Evolutionary conservation across 2,797 vertebrate species (phyloP), one percentile per base, ranked within the genome.

Genomic region (Gila robusta): DNA sequence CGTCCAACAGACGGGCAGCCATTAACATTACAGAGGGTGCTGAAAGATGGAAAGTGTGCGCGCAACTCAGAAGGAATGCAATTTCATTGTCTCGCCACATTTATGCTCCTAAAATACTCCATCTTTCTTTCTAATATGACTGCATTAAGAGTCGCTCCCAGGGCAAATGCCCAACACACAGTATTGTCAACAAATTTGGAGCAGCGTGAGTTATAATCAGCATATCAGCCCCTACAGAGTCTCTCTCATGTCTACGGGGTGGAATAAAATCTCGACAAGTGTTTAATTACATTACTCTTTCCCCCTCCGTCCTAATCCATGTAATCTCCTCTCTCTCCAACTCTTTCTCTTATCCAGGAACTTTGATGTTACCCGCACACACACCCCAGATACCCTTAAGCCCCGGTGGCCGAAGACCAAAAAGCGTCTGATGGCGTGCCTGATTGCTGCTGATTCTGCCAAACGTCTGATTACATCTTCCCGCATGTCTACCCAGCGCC

Each of bases 1-100:
- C 23, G 87, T 92, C 87, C 85, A 85, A 52, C 84, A 88, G 64
- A 87, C 64, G 52, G 92, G 93, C 89, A 86, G 90, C 93, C 67
- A 59, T 74, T 52, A 70, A 19, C 64, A 28, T 56, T 67, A 74
- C 39, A 67, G 83, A 39, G 49, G 11, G 59, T 59, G 64, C 64
- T 56, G 83, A 84, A 59, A 79, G 83, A 76, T 12, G 21, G 49
- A 85, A 87, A 52, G 73, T 79, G 80, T 74, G 79, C 41, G 81
- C 44, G 71, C 21, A 49, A 35, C 41, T 66, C 44, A 23, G 19
- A 79, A 79, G 49, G 47, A 84, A 70, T 70, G 62, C 41, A 4
- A 59, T 70, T 37, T 23, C 37, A 44, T 71, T 76, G 72, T 83
- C 44, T 76, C 23, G 4, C 83, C 26, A 79, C 62, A 84, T 56